Base-by-base conservation (phyloP, 2,888 invertebrate genomes). In the Dexiosoma caninum region DNA sequence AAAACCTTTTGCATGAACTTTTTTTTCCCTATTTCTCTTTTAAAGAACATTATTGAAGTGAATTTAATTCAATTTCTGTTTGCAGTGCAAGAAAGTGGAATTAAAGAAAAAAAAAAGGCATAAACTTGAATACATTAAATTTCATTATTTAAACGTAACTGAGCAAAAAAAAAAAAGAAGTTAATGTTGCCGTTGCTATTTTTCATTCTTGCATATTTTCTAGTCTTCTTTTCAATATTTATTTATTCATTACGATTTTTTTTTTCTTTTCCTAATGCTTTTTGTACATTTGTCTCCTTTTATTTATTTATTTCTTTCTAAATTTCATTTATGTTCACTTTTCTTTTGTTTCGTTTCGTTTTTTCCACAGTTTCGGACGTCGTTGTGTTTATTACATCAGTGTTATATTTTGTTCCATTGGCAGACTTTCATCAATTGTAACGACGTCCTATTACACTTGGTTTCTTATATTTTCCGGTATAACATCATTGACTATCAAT, bases 301-400 rank as follows among this genome's bases (percentile, higher is more conserved):
- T 27, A n/a, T 57, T 19, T 69, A 57, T 67, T 23, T 21, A 53
- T 70, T 79, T 78, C 30, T 60, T 79, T 82, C 44, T 72, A 60
- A n/a, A n/a, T n/a, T n/a, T n/a, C n/a, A n/a, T n/a, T 53, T n/a
- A n/a, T n/a, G n/a, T 74, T 70, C 53, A 70, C 21, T 77, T 66
- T 37, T 32, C 46, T 66, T 81, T 67, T 40, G 62, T 62, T 64
- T 70, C 66, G 44, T 77, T 82, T 44, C 60, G 14, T 77, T 82
- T 70, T 23, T 57, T 51, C 84, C 87, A 35, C 84, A 92, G 92
- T 75, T 89, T 90, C 62, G 92, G 92, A 4, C 88, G 92, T 59
- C 89, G 90, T 44, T 84, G 91, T 1, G 90, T 92, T 12, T 92
- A 91, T 85, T 91, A 91, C 83, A 85, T 92, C 64, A 90, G 92